phyloP scores from a whole-genome alignment of 2,888 invertebrate genomes.

The Dioctria rufipes region DNA sequence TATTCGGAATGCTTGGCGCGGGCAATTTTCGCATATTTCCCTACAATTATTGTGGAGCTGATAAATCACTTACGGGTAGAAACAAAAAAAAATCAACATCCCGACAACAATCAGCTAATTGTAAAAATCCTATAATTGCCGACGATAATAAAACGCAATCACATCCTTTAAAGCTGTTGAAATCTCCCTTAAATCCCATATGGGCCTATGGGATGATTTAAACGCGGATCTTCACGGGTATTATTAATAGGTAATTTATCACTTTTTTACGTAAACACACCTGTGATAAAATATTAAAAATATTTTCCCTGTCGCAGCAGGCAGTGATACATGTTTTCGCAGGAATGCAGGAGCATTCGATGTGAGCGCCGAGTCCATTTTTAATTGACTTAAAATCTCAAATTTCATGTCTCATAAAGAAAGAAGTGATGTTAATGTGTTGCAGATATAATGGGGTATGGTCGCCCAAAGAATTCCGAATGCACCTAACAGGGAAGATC shows the following conservation, averaged over 20 bases:
- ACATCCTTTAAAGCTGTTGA: slow-evolving; percentile 25
- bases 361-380: not conserved
- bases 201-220: slow-evolving; percentile 20
- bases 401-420: slow-evolving; percentile 3
- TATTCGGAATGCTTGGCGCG: not conserved
- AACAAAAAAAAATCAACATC: slow-evolving; percentile 11
- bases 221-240: slow-evolving; percentile 15
- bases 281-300: slow-evolving; percentile 43
- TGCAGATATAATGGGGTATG: not conserved
- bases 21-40: slow-evolving; percentile 8
- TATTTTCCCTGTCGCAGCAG: slow-evolving; percentile 27
- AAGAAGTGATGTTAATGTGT: not conserved
- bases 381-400: slow-evolving; percentile 41
- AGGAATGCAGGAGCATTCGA: not conserved
- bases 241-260: slow-evolving; percentile 50
- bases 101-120: slow-evolving; percentile 42
- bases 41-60: slow-evolving; percentile 6
- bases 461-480: not conserved
- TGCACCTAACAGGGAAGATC: not conserved
- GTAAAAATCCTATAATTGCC: slow-evolving; percentile 37
- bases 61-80: slow-evolving; percentile 28
- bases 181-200: slow-evolving; percentile 2
- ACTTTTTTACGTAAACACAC: slow-evolving; percentile 45
- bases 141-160: slow-evolving; percentile 12
- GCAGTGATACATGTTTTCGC: slow-evolving; percentile 27